These are phyloP conservation scores for Climacteris rufus DNA, from an alignment of 2,113 vertebrate genomes.

Conservation along the genomic window DNA sequence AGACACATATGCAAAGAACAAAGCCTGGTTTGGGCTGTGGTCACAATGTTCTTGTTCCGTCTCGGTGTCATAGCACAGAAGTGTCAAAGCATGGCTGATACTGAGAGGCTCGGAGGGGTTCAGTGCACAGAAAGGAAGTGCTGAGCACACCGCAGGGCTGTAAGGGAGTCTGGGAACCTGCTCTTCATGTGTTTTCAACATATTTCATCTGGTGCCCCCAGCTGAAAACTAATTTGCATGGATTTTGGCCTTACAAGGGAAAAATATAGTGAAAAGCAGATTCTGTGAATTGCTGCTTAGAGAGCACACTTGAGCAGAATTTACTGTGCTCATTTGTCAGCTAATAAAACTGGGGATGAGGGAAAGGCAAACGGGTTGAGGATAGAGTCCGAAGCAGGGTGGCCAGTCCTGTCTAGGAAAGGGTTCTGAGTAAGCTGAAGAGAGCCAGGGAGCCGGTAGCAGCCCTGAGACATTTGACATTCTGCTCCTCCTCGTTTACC, in stretches of 20 bases:
- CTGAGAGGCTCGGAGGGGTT: not conserved
- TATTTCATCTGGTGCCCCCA: not conserved
- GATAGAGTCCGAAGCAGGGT: too few relatives aligned
- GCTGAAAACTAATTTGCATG: not conserved
- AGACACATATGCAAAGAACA: not conserved
- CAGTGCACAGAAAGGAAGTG: not conserved
- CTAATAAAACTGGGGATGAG: too few relatives aligned
- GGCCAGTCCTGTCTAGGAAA: too few relatives aligned
- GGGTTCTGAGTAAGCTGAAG: too few relatives aligned
- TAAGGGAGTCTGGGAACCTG: not conserved
- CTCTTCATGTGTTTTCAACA: not conserved
- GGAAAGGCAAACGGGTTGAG: too few relatives aligned
- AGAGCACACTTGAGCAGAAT: conserved; percentile 11
- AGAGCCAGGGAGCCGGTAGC: too few relatives aligned
- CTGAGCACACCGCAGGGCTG: not conserved
- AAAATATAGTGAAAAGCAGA: not conserved
- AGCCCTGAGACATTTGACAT: too few relatives aligned
- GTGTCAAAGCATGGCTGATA: not conserved
- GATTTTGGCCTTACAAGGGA: not conserved
- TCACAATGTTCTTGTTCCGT: not conserved
- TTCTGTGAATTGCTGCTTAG: not conserved
- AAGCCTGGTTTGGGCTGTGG: not conserved
- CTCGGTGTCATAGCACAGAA: not conserved
- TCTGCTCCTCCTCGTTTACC: too few relatives aligned
- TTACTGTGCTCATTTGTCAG: conserved; percentile 28